These are phyloP conservation scores for Melitaea athalia DNA, from an alignment of 2,888 invertebrate species.

Conservation along the genomic window DNA sequence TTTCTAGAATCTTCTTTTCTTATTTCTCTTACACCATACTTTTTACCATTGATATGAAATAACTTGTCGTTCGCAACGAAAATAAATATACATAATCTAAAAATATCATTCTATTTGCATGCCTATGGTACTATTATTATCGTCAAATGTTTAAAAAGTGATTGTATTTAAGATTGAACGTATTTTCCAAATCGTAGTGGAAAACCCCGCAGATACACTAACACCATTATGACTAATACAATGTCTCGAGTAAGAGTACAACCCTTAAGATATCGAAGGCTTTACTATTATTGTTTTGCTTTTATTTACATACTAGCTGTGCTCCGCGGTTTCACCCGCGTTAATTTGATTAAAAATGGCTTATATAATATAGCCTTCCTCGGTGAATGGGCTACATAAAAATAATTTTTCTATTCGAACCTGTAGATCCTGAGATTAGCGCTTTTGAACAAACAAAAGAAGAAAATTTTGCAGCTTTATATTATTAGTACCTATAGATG, in stretches of 20 bases:
- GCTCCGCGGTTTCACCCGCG: too few species aligned
- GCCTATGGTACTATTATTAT: neutral
- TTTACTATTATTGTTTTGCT: neutral
- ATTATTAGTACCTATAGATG: too few species aligned
- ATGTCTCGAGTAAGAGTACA: neutral
- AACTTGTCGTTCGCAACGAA: too few species aligned
- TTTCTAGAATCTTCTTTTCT: too few species aligned
- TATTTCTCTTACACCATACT: neutral
- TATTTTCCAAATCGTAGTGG: neutral
- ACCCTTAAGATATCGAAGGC: neutral
- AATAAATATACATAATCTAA: too few species aligned
- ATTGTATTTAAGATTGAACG: neutral
- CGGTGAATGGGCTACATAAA: too few species aligned
- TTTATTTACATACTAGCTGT: neutral
- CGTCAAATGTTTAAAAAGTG: neutral
- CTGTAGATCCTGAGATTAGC: too few species aligned
- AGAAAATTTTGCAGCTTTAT: too few species aligned
- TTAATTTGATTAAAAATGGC: too few species aligned
- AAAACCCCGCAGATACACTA: neutral
- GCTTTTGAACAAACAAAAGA: too few species aligned
- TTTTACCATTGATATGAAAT: neutral
- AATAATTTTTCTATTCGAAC: too few species aligned
- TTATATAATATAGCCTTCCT: too few species aligned
- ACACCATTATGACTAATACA: constrained; percentile 1
- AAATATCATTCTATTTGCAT: neutral